Conservation (phyloP, 2,797 vertebrate genomes). For the Chelidonichthys spinosus region DNA sequence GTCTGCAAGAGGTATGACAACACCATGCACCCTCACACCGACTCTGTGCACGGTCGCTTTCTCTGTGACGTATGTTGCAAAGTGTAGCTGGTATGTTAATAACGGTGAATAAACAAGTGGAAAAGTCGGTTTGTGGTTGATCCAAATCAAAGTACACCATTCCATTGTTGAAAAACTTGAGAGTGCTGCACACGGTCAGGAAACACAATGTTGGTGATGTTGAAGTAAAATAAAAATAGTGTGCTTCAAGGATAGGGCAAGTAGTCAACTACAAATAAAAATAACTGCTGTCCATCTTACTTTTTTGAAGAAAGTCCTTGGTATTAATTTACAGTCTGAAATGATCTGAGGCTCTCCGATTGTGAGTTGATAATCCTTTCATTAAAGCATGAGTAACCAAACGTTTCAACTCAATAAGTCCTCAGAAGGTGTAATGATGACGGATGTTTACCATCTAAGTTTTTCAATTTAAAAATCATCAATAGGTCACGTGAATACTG, state of each 20-base stretch:
- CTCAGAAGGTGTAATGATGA: neutral
- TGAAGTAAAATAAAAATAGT: neutral
- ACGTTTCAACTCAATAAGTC: neutral
- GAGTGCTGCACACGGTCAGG: neutral
- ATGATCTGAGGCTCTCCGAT: neutral
- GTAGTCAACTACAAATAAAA: neutral
- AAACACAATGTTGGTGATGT: neutral
- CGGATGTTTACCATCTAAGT: neutral
- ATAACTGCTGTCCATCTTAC: neutral
- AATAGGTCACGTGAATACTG: neutral
- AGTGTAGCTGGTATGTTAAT: neutral
- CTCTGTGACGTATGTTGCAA: constrained; percentile 3
- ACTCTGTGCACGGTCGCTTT: constrained; percentile 9
- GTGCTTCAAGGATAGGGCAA: neutral
- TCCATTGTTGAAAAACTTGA: neutral
- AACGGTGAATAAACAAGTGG: neutral
- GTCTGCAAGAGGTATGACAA: constrained; percentile 94
- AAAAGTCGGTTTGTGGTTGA: neutral
- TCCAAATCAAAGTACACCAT: constrained; percentile 18
- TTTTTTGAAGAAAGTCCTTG: neutral
- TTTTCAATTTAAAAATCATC: neutral
- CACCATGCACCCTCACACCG: constrained; percentile 16
- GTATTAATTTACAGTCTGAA: neutral
- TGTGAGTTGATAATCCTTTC: neutral
- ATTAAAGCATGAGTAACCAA: neutral